Conservation (phyloP, 2,888 invertebrate species). For the Cantharis lateralis region DNA sequence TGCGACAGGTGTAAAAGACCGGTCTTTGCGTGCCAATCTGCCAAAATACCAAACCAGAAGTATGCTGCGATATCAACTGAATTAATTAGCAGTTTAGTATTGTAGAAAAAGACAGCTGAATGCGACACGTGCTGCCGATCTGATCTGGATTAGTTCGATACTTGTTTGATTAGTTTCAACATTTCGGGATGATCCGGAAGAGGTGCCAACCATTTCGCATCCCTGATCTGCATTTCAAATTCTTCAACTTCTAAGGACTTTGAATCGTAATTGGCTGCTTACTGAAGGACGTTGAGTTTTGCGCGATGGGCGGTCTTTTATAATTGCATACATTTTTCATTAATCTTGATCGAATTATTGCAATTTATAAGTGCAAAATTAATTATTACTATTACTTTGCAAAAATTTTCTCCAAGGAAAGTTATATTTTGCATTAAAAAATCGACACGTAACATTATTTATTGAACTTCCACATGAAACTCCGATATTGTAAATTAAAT, state of each 20-base stretch:
- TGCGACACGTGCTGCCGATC: slow-evolving; percentile 28
- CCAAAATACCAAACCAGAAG: slow-evolving; percentile 38
- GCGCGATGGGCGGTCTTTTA: background rate
- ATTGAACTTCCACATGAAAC: background rate
- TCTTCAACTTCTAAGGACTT: background rate
- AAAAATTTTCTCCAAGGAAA: background rate
- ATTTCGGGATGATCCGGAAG: background rate
- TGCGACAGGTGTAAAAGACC: slow-evolving; percentile 39
- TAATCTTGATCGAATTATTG: background rate
- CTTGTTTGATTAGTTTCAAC: slow-evolving; percentile 2
- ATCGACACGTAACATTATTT: background rate
- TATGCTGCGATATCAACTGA: slow-evolving; percentile 30
- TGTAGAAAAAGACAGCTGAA: slow-evolving; percentile 27
- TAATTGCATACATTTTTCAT: background rate
- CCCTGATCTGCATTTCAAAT: background rate
- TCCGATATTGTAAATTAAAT: background rate
- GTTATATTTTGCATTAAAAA: background rate
- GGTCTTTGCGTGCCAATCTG: slow-evolving; percentile 39
- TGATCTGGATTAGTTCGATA: slow-evolving; percentile 23
- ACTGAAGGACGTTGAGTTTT: background rate
- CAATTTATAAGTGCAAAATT: background rate
- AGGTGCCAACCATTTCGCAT: background rate
- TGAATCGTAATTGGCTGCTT: background rate
- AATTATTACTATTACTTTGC: background rate
- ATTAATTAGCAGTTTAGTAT: slow-evolving; percentile 33